Evolutionary conservation across 2,888 invertebrate species (phyloP).

Genomic region (Campoplex nolae): DNA sequence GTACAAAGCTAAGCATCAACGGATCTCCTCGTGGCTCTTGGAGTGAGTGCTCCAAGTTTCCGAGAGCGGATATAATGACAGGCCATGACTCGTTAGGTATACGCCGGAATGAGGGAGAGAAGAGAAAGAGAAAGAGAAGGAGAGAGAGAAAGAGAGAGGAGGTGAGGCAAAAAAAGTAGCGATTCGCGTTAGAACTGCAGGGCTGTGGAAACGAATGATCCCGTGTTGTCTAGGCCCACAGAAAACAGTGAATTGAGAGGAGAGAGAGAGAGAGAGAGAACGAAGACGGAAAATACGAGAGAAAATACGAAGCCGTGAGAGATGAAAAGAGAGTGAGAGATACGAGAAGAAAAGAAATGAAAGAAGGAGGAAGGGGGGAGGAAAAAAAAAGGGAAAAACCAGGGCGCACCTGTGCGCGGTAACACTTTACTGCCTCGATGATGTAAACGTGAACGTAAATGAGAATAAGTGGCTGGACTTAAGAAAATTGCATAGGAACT

Average conservation of each 20-base stretch:
- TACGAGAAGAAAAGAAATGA: constrained; percentile 38
- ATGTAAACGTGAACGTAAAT: constrained; percentile 84
- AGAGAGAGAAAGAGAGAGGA: constrained; percentile 45
- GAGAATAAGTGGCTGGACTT: constrained; percentile 81
- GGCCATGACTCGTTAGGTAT: constrained; percentile 82
- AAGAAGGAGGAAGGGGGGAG: constrained; percentile 54
- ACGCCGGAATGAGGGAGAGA: constrained; percentile 70
- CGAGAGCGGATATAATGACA: constrained; percentile 83
- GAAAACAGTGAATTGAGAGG: not conserved
- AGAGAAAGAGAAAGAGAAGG: constrained; percentile 31
- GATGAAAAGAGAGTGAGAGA: constrained; percentile 4
- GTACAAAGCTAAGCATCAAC: constrained; percentile 14
- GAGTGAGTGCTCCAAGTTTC: constrained; percentile 71
- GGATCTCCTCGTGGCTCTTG: constrained; percentile 31
- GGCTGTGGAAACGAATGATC: constrained; percentile 41
- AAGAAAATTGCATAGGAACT: constrained; percentile 80
- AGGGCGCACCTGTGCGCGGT: constrained; percentile 82
- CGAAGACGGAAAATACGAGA: not conserved
- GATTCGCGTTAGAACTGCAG: constrained; percentile 45
- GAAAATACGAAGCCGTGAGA: constrained; percentile 14
- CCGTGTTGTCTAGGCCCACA: constrained; percentile 30
- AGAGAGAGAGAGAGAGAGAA: not conserved
- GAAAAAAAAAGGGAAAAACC: constrained; percentile 77
- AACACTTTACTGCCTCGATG: constrained; percentile 83
- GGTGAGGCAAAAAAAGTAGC: constrained; percentile 44